These are phyloP conservation scores for Lordiphosa fenestrarum DNA, from an alignment of 2,888 invertebrate genomes.

Conservation along the genomic window DNA sequence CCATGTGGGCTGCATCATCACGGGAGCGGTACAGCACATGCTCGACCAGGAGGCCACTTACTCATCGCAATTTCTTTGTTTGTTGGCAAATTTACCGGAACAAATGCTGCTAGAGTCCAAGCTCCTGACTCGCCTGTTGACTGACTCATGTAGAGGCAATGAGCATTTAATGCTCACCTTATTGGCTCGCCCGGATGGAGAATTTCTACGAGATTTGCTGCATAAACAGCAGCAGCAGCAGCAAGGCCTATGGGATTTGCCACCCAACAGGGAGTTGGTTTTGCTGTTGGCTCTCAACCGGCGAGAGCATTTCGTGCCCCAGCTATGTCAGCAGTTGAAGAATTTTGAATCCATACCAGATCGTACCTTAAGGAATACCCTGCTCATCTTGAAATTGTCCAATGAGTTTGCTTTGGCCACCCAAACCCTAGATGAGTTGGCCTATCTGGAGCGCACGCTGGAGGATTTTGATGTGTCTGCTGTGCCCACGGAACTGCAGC, in stretches of 20 bases:
- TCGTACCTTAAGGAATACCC: conserved; percentile 62
- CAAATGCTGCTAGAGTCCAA: conserved; percentile 32
- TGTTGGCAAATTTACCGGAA: conserved; percentile 66
- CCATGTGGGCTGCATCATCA: conserved; percentile 43
- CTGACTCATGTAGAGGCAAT: conserved; percentile 24
- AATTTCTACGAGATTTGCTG: conserved; percentile 51
- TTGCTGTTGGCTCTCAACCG: conserved; percentile 58
- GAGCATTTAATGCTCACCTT: conserved; percentile 59
- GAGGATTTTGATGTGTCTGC: conserved; percentile 51
- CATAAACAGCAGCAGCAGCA: conserved; percentile 42
- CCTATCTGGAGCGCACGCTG: conserved; percentile 60
- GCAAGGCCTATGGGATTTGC: conserved; percentile 16
- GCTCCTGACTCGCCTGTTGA: conserved; percentile 43
- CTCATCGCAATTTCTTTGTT: conserved; percentile 48
- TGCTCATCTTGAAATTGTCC: conserved; percentile 74
- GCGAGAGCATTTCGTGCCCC: conserved; percentile 71
- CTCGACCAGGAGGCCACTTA: conserved; percentile 31
- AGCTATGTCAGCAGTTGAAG: conserved; percentile 58
- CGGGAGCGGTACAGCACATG: conserved; percentile 38
- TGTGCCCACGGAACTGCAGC: conserved; percentile 51
- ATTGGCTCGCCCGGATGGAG: conserved; percentile 54
- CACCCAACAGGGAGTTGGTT: conserved; percentile 62
- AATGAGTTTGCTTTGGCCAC: conserved; percentile 66
- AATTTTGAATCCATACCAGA: conserved; percentile 56
- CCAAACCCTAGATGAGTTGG: conserved; percentile 64